Conservation (phyloP, 2,797 vertebrate species). For the Microtus obscurus region DNA sequence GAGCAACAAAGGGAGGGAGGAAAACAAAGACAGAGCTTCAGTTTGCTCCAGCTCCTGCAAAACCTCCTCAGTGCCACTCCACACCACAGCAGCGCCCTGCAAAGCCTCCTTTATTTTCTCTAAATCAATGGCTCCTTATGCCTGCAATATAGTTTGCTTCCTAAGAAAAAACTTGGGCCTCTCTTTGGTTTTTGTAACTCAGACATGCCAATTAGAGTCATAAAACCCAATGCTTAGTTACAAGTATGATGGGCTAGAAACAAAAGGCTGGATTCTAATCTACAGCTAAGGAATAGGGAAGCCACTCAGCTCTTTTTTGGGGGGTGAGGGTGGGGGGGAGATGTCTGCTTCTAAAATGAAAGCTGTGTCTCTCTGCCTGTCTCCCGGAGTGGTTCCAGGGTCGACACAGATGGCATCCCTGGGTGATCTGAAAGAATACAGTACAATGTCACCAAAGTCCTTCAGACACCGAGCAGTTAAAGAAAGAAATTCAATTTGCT, state of each 20-base stretch:
- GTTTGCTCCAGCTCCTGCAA: constrained; percentile 1
- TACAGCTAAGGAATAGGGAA: not conserved
- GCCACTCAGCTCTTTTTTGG: not conserved
- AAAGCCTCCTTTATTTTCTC: not conserved
- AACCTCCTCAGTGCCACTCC: constrained; percentile 22
- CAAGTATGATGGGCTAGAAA: not conserved
- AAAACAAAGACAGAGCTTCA: constrained; percentile 62
- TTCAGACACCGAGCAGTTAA: not conserved
- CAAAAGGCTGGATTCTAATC: not conserved
- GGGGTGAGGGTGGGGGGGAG: accelerated
- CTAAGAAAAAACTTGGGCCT: not conserved
- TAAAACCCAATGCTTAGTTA: not conserved
- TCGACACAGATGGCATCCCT: not conserved
- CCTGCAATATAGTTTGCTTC: not conserved
- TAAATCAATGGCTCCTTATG: constrained; percentile 32
- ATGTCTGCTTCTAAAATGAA: constrained; percentile 19
- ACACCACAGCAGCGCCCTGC: not conserved
- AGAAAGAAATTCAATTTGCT: constrained; percentile 20
- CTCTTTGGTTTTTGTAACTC: constrained; percentile 19
- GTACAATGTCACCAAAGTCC: not conserved
- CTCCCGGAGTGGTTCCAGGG: not conserved
- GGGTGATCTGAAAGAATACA: not conserved
- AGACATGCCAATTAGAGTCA: not conserved
- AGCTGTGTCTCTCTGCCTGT: not conserved
- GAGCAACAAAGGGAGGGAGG: constrained; percentile 70